These are phyloP conservation scores for Scortum barcoo DNA, from an alignment of 2,113 vertebrate genomes.

Conservation along the genomic window DNA sequence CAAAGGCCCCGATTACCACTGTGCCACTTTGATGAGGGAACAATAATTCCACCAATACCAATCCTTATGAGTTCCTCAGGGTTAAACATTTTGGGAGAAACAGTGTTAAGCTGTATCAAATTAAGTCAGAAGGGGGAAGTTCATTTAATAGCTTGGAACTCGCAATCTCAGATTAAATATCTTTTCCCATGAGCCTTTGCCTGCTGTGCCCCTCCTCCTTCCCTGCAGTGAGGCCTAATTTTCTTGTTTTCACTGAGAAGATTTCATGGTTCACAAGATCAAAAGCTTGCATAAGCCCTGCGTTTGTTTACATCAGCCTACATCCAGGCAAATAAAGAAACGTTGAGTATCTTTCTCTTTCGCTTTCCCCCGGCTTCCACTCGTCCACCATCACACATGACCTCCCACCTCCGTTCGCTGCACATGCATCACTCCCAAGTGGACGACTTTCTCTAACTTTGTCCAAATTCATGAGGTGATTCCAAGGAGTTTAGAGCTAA, in stretches of 20 bases:
- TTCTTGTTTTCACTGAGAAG: constrained; percentile 75
- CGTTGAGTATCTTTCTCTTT: constrained; percentile 60
- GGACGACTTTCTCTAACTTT: constrained; percentile 5
- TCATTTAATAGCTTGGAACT: constrained; percentile 75
- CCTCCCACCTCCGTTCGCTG: constrained; percentile 49
- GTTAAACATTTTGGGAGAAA: constrained; percentile 74
- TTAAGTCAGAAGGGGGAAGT: constrained; percentile 73
- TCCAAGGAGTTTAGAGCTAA: constrained; percentile 48
- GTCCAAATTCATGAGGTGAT: constrained; percentile 48
- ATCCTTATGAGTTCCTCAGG: constrained; percentile 63
- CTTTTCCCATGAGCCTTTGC: constrained; percentile 75
- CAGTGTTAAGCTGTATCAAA: constrained; percentile 76
- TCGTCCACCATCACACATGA: constrained; percentile 50
- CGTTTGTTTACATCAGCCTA: constrained; percentile 81
- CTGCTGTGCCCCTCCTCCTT: constrained; percentile 60
- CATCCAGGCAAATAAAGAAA: constrained; percentile 67
- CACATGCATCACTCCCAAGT: constrained; percentile 33
- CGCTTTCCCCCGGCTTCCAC: constrained; percentile 50
- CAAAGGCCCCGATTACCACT: constrained; percentile 75
- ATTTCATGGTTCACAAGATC: constrained; percentile 83
- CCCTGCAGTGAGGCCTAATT: constrained; percentile 73
- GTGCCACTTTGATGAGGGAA: constrained; percentile 75
- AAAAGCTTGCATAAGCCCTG: constrained; percentile 79
- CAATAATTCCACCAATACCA: constrained; percentile 65
- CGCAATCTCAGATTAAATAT: constrained; percentile 76